phyloP scores from a whole-genome alignment of 2,888 invertebrate genomes.

The Prionchulus punctatus region DNA sequence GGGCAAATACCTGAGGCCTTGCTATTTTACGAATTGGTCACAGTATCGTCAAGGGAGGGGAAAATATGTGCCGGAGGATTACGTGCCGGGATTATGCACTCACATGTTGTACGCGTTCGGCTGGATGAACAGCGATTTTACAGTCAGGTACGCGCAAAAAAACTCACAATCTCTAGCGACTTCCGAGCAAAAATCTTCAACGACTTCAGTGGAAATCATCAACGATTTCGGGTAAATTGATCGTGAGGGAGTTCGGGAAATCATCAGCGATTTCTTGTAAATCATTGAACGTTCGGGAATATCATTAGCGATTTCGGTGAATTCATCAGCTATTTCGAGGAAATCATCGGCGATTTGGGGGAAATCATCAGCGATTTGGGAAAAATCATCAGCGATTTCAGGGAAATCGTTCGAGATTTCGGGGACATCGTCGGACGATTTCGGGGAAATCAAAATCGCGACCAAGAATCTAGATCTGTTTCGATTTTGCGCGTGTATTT shows the following conservation, averaged over 20 bases:
- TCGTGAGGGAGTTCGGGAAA: background rate
- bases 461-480: background rate
- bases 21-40: conserved; percentile 97
- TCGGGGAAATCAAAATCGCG: too few species aligned
- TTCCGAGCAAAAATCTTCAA: too few species aligned
- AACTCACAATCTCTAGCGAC: background rate
- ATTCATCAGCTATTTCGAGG: too few species aligned
- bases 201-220: background rate
- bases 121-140: conserved; percentile 73
- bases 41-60: conserved; percentile 79
- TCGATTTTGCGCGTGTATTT: too few species aligned
- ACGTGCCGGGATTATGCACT: conserved; percentile 80
- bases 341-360: too few species aligned
- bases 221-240: background rate
- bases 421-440: too few species aligned
- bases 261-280: too few species aligned
- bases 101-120: conserved; percentile 96
- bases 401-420: too few species aligned
- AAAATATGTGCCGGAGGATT: conserved; percentile 82
- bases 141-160: conserved; percentile 19
- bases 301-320: too few species aligned
- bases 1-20: conserved; percentile 48
- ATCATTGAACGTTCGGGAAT: too few species aligned
- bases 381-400: too few species aligned
- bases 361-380: too few species aligned